phyloP scores from a whole-genome alignment of 2,113 vertebrate genomes.

The Orientallactaga bullata region DNA sequence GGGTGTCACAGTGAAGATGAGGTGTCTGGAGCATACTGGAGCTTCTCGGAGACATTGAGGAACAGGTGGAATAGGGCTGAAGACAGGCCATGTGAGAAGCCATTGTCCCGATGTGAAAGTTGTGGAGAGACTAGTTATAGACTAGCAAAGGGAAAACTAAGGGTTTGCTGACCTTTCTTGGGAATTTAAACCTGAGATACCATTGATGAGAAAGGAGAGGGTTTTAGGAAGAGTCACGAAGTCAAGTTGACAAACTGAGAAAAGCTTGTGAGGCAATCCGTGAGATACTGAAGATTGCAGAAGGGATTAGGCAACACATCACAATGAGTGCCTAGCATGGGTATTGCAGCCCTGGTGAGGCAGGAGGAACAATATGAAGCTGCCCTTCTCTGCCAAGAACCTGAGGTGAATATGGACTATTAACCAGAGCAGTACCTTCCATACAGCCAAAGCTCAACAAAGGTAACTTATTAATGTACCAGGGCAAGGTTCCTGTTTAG shows the following conservation, averaged over 20 bases:
- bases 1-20: not conserved
- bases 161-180: not conserved
- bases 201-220: not conserved
- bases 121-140: not conserved
- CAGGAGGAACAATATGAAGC: not conserved
- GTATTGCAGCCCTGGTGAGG: not conserved
- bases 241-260: not conserved
- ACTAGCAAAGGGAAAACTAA: not conserved
- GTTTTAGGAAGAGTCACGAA: not conserved
- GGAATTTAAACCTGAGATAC: conserved; percentile 7
- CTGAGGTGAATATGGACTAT: fast-evolving
- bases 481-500: not conserved
- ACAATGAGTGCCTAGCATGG: not conserved
- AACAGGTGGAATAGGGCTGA: not conserved
- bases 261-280: not conserved
- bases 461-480: not conserved
- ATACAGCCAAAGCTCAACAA: not conserved
- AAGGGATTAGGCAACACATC: not conserved
- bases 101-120: not conserved
- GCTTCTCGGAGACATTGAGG: not conserved
- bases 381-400: not conserved
- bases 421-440: not conserved
- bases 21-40: not conserved
- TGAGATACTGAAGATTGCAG: not conserved
- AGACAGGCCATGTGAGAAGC: fast-evolving